Evolutionary conservation across 2,888 invertebrate genomes (phyloP), one percentile per base, ranked within the genome.

Genomic region (Eupithecia vulgata): DNA sequence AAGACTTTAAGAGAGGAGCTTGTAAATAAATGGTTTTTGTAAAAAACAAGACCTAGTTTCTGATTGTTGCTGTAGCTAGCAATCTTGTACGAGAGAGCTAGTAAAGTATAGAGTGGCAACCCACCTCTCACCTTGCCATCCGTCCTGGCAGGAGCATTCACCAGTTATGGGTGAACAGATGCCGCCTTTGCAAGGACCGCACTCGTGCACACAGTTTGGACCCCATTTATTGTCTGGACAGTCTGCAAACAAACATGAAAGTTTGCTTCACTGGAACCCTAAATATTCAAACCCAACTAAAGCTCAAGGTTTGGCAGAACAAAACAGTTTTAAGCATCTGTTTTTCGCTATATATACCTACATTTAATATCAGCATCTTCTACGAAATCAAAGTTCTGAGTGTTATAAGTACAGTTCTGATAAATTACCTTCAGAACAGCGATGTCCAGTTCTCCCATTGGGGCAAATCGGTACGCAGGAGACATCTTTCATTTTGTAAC

Each of bases 191-290:
- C 97, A 97, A 68, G 82, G 83, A 40, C 94, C 90, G 85, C 97
- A 97, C 52, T 94, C 88, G 80, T 96, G 92, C 69, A 94, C 92
- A 86, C 98, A 98, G 81, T 96, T 96, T 35, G 96, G 95, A 1
- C 98, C 98, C 96, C 97, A 98, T 78, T 95, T 95, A 79, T 95
- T 95, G 68, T 92, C 88, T 61, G 95, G 95, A 84, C 97, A 97
- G 75, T 95, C 97, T 97, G 87, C 91, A 92, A 37, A 13, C n/a
- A 35, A 13, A 40, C 21, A 25, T 1, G 37, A 61, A 61, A 17
- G 4, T 7, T 34, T 17, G 25, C 5, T 25, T 12, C 25, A 25
- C 3, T 61, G 34, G 17, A 25, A 25, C n/a, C 48, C 0, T 10
- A 52, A 52, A 42, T 52, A 52, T 21, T 8, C 48, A n/a, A 52